Conservation (phyloP, 2,797 vertebrate genomes). For the Luscinia megarhynchos region DNA sequence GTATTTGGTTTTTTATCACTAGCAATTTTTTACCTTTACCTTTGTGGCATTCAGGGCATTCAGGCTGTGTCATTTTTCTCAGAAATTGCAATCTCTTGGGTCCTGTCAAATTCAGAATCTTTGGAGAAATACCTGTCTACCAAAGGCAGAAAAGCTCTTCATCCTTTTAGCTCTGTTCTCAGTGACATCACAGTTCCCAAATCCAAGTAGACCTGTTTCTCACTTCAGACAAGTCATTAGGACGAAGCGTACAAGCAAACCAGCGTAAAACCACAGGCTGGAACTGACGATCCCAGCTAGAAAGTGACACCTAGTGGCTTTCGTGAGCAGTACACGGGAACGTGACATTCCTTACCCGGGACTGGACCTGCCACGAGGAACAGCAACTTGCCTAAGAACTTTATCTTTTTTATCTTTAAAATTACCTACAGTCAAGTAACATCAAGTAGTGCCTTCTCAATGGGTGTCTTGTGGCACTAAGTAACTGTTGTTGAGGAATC, state of each 20-base stretch:
- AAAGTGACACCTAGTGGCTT: constrained; percentile 68
- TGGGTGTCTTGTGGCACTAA: not conserved
- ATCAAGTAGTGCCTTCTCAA: not conserved
- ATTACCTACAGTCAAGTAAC: not conserved
- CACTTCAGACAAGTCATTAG: not conserved
- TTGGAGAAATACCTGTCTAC: not conserved
- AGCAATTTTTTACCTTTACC: not conserved
- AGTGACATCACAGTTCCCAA: not conserved
- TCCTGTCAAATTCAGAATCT: not conserved
- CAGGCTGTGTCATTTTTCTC: not conserved
- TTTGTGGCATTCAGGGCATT: not conserved
- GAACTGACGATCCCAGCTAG: not conserved
- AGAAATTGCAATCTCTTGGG: not conserved
- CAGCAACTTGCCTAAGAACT: not conserved
- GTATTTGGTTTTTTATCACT: not conserved
- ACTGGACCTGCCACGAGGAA: not conserved
- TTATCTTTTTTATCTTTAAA: too few relatives aligned
- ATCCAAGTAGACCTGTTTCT: not conserved
- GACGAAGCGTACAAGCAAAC: not conserved
- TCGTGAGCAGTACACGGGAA: constrained; percentile 6
- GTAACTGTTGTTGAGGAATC: not conserved
- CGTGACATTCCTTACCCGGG: not conserved
- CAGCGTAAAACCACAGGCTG: accelerated
- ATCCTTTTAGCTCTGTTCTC: not conserved
- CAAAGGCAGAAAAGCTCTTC: not conserved